A percentile compares a stretch with the other conserved stretches of the same genome.
phyloP scores from a whole-genome alignment of 2,113 vertebrate genomes.

The Myotis davidii region DNA sequence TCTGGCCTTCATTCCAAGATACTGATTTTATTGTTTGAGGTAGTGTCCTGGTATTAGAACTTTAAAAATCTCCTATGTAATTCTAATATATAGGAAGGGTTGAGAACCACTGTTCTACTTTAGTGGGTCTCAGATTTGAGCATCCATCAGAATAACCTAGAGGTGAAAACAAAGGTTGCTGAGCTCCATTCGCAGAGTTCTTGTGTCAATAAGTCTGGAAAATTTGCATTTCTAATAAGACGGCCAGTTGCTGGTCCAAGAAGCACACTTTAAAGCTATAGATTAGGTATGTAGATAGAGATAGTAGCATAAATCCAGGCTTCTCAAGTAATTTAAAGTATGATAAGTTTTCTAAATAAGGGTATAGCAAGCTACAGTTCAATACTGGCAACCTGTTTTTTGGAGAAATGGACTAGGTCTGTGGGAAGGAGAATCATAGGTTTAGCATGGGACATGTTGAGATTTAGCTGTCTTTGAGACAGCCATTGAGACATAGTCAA shows the following conservation, averaged over 20 bases:
- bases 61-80: background rate
- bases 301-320: background rate
- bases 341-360: background rate
- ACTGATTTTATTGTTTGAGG: background rate
- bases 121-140: background rate
- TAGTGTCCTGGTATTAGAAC: background rate
- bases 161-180: background rate
- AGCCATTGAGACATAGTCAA: background rate
- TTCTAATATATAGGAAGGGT: background rate
- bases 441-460: background rate
- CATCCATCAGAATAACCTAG: background rate
- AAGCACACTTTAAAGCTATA: background rate
- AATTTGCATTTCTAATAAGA: background rate
- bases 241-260: background rate
- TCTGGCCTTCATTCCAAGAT: background rate
- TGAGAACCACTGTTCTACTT: background rate
- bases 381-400: background rate
- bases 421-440: background rate
- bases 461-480: background rate
- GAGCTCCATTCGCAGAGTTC: background rate
- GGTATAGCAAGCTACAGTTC: background rate
- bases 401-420: background rate
- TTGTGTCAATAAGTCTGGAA: background rate
- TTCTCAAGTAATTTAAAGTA: background rate
- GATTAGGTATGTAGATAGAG: background rate